Conservation (phyloP, 2,888 invertebrate genomes). For the Arge pagana region DNA sequence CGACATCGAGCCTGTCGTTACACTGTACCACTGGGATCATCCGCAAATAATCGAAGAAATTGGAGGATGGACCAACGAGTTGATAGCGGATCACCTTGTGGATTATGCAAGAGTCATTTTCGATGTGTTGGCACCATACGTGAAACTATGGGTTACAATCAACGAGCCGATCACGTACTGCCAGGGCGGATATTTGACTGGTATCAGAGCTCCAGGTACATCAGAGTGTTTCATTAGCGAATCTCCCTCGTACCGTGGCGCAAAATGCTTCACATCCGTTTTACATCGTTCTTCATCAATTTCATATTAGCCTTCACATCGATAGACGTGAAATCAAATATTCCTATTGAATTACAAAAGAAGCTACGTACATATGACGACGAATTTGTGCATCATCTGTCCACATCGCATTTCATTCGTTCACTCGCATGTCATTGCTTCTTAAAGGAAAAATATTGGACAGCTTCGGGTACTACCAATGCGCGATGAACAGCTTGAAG, state of each 20-base stretch:
- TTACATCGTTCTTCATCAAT: no score
- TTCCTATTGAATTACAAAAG: no score
- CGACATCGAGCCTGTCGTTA: conserved; percentile 72
- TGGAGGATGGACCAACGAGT: conserved; percentile 70
- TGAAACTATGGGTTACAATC: conserved; percentile 2
- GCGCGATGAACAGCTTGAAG: conserved; percentile 66
- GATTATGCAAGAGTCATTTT: conserved; percentile 62
- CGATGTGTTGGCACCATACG: no score
- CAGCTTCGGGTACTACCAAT: conserved; percentile 64
- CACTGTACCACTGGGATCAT: conserved; percentile 73
- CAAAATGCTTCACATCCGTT: no score
- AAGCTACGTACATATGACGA: no score
- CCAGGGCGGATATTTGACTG: conserved; percentile 1
- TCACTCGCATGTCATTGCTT: no score
- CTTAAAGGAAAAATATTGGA: conserved; percentile 9
- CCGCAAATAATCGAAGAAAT: conserved; percentile 69
- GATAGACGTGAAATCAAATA: no score
- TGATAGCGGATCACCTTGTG: conserved; percentile 66
- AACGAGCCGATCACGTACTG: background rate
- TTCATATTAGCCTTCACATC: no score
- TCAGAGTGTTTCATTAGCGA: no score
- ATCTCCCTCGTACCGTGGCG: no score
- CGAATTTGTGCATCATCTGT: no score
- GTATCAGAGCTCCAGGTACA: conserved; percentile 44
- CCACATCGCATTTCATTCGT: no score